Evolutionary conservation across 1,140 invertebrate species (phyloP).

Genomic region (Helicoverpa zea): DNA sequence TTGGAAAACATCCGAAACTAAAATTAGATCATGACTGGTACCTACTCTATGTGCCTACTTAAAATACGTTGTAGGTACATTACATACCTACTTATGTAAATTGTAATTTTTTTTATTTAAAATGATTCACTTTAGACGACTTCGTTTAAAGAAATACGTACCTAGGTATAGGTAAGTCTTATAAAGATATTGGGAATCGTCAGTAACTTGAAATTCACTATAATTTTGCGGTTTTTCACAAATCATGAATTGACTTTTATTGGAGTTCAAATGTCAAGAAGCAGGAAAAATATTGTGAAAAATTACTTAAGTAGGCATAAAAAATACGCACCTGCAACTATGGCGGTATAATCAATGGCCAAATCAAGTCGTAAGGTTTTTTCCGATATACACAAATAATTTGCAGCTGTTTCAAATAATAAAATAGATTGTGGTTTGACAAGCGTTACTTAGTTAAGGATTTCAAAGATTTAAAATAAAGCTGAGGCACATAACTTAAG

Average conservation of each 20-base stretch:
- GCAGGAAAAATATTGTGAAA: neutral
- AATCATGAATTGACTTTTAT: slow-evolving; percentile 4
- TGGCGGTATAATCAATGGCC: neutral
- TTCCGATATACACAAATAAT: neutral
- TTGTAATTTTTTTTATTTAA: neutral
- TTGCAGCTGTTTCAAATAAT: neutral
- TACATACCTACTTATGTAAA: neutral
- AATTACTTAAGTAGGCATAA: too few species aligned
- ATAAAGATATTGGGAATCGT: neutral
- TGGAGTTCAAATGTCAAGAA: neutral
- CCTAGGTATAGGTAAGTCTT: neutral
- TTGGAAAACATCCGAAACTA: slow-evolving; percentile 2
- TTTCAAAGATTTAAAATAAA: neutral
- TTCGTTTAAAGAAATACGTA: neutral
- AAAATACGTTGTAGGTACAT: neutral
- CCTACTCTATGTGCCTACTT: neutral
- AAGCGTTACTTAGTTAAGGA: neutral
- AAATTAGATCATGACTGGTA: neutral
- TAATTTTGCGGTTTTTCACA: slow-evolving; percentile 24
- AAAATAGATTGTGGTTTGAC: neutral
- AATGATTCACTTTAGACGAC: neutral
- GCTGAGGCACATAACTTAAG: too few species aligned
- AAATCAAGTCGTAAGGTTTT: neutral
- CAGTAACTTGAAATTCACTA: neutral
- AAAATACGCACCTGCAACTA: neutral